Base-by-base conservation (phyloP, 1,140 invertebrate genomes). In the Scaptodrosophila lebanonensis region DNA sequence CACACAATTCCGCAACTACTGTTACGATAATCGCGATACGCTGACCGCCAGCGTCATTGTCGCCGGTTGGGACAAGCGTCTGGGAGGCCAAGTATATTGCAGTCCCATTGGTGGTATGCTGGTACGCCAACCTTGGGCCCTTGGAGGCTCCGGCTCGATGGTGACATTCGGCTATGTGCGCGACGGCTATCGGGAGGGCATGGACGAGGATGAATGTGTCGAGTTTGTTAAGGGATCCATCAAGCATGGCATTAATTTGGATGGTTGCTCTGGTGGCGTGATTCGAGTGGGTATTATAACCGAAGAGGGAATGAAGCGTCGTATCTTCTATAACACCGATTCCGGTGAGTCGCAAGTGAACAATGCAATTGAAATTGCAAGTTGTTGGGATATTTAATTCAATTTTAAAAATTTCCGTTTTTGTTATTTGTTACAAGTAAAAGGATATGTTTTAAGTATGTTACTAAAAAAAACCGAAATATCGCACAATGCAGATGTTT, bases 161-260 rank as follows among this genome's bases (percentile, higher is more conserved):
- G 99, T 97, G 84, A 92, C 99, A 6, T 98, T 97, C 88, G 98
- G 98, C 38, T 99, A 94, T 77, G 92, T 98, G 2, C 96, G 99
- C 87, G 91, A 95, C 2, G 91, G 95, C 62, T 99, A 91, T 88
- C 97, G 94, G 68, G 88, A 90, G 1, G 91, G 91, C 36, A 98
- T 99, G 96, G 89, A 86, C 3, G 92, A 95, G 84, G 93, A 98
- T 39, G 93, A 98, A 69, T 95, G 93, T 62, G 88, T 94, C 5
- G 88, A 96, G 38, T 95, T 99, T 86, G 93, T 97, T 3, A 92
- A 91, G 25, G 93, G 95, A 58, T 95, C 94, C 63, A 88, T 99
- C n/a, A 89, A 94, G 8, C 89, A 99, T 70, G 98, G 98, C 2
- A 98, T 99, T 88, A 90, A 91, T 59, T 91, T 97, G 44, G 98